Evolutionary conservation across 2,113 vertebrate genomes (phyloP).

Genomic region (Epinephelus cyanopodus): DNA sequence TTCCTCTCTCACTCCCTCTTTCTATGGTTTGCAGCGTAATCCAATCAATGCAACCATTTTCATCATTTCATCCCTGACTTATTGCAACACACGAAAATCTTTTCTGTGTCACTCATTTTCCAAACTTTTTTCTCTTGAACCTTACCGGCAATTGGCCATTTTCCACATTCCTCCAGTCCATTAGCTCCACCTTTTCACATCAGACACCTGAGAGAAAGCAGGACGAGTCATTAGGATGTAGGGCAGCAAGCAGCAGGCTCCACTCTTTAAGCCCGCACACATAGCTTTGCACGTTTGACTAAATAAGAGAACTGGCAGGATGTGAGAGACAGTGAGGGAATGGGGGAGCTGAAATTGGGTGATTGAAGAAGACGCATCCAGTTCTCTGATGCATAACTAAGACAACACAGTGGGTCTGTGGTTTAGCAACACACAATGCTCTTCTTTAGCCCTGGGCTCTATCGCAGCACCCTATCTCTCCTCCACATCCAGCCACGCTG

Average conservation of each 20-base stretch:
- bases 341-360: slow-evolving; percentile 50
- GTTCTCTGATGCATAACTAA: slow-evolving; percentile 81
- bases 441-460: slow-evolving; percentile 65
- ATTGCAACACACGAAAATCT: slow-evolving; percentile 55
- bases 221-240: slow-evolving; percentile 21
- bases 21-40: slow-evolving; percentile 70
- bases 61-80: slow-evolving; percentile 73
- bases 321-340: slow-evolving; percentile 59
- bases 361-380: slow-evolving; percentile 65
- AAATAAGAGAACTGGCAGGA: slow-evolving; percentile 59
- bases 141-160: slow-evolving; percentile 51
- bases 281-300: slow-evolving; percentile 58
- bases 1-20: slow-evolving; percentile 63
- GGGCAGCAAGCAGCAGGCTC: slow-evolving; percentile 27
- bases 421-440: slow-evolving; percentile 61
- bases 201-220: slow-evolving; percentile 36
- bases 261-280: slow-evolving; percentile 36
- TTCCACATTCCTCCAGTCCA: slow-evolving; percentile 40
- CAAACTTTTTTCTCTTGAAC: slow-evolving; percentile 43
- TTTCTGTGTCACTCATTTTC: slow-evolving; percentile 46
- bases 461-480: slow-evolving; percentile 71
- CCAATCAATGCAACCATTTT: slow-evolving; percentile 73
- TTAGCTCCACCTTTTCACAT: slow-evolving; percentile 33
- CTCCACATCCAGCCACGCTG: slow-evolving; percentile 66
- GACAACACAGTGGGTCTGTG: slow-evolving; percentile 69